Conservation (phyloP, 1,140 invertebrate species). For the Heliothis virescens region DNA sequence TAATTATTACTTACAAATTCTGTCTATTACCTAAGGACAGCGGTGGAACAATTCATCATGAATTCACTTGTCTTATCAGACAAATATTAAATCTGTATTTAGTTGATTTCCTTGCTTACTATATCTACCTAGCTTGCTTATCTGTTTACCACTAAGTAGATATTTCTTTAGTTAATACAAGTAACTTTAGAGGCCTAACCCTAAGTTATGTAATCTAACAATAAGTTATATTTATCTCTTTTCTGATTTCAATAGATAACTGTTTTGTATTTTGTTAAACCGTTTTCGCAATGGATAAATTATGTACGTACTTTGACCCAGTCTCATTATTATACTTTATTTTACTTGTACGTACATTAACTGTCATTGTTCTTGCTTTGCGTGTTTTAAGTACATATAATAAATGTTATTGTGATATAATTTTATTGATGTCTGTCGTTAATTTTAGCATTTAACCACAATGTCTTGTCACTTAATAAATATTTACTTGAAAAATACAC, state of each 20-base stretch:
- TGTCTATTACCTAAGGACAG: too few species aligned
- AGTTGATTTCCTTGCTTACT: background rate
- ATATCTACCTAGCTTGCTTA: background rate
- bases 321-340: constrained; percentile 6
- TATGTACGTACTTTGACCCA: constrained; percentile 22
- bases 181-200: too few species aligned
- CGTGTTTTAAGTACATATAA: background rate
- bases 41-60: background rate
- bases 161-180: too few species aligned
- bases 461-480: constrained; percentile 30
- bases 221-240: background rate
- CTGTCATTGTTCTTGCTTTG: constrained; percentile 1
- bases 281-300: background rate
- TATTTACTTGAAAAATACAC: background rate
- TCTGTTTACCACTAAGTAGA: background rate
- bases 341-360: background rate
- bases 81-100: background rate
- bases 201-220: too few species aligned
- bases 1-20: background rate
- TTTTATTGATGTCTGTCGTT: constrained; percentile 21
- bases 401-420: background rate
- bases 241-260: background rate
- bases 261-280: background rate
- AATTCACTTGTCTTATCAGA: constrained; percentile 16
- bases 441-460: constrained; percentile 24